Evolutionary conservation across 2,113 vertebrate species (phyloP).

Genomic region (Tringa solitaria): DNA sequence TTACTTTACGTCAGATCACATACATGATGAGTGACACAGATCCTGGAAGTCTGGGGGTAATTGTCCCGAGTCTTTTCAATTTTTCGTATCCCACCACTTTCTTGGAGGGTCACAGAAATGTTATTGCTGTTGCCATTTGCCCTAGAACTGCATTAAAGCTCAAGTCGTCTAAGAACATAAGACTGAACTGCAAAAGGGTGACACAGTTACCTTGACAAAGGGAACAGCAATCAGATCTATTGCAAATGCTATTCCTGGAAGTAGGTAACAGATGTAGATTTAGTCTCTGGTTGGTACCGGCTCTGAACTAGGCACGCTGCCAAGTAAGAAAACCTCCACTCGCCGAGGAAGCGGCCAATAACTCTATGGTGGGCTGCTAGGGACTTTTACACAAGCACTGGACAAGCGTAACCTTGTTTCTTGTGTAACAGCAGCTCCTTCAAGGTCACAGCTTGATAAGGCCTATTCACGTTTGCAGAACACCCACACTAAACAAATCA

Average conservation of each 20-base stretch:
- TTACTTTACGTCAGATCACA: neutral
- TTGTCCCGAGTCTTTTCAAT: neutral
- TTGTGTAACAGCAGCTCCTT: neutral
- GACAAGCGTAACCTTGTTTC: neutral
- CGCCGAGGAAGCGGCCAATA: neutral
- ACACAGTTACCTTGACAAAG: neutral
- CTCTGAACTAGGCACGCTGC: neutral
- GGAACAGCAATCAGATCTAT: neutral
- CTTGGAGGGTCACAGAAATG: neutral
- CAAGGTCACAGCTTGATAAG: conserved; percentile 29
- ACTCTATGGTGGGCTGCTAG: neutral
- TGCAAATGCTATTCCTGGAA: neutral
- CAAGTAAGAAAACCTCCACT: neutral
- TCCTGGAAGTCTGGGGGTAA: neutral
- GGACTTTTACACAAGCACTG: neutral
- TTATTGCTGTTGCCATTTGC: neutral
- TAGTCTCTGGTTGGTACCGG: neutral
- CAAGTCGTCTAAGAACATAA: neutral
- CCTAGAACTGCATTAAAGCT: neutral
- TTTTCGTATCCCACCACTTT: neutral
- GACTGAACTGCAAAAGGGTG: neutral
- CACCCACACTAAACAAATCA: neutral
- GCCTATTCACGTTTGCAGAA: neutral
- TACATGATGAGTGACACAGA: neutral
- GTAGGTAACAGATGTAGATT: neutral